phyloP scores from a whole-genome alignment of 2,113 vertebrate genomes.

The Callipepla squamata region DNA sequence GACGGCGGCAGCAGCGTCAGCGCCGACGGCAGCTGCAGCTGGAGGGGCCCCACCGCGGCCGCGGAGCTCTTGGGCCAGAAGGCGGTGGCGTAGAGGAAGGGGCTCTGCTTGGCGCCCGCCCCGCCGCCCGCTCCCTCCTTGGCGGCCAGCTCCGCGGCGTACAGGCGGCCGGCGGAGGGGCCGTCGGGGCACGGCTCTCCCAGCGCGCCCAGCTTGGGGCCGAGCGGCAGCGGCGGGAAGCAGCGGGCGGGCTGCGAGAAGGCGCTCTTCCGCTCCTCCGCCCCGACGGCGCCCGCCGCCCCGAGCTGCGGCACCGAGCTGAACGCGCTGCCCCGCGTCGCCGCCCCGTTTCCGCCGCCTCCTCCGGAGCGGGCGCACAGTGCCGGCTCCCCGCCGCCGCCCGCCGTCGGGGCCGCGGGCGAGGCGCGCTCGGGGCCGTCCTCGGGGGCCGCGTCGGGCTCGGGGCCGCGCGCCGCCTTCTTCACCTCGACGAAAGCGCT shows the following conservation, averaged over 20 bases:
- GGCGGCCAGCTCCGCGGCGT: constrained; percentile 87
- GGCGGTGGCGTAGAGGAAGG: constrained; percentile 91
- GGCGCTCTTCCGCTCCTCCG: constrained; percentile 89
- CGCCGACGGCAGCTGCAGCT: constrained; percentile 92
- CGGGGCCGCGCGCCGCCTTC: constrained; percentile 78
- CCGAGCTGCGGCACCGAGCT: constrained; percentile 85
- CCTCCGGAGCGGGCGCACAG: constrained; percentile 11
- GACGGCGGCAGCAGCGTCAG: constrained; percentile 94
- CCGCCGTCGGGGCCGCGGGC: neutral
- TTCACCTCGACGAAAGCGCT: constrained; percentile 97
- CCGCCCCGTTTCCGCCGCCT: too few species aligned
- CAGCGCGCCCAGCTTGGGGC: constrained; percentile 83
- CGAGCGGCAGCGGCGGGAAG: constrained; percentile 88
- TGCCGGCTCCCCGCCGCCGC: constrained; percentile 13
- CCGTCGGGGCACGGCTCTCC: constrained; percentile 79
- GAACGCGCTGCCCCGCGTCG: constrained; percentile 84
- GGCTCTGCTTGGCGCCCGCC: constrained; percentile 84
- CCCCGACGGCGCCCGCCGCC: neutral
- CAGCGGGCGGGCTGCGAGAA: constrained; percentile 91
- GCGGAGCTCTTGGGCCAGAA: constrained; percentile 95
- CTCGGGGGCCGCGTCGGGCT: constrained; percentile 30
- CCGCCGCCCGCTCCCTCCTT: constrained; percentile 82
- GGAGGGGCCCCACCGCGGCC: constrained; percentile 83
- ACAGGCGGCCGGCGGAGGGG: constrained; percentile 87
- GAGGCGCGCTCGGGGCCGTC: constrained; percentile 63